Conservation (phyloP, 2,888 invertebrate genomes). For the Gnatocerus cornutus region DNA sequence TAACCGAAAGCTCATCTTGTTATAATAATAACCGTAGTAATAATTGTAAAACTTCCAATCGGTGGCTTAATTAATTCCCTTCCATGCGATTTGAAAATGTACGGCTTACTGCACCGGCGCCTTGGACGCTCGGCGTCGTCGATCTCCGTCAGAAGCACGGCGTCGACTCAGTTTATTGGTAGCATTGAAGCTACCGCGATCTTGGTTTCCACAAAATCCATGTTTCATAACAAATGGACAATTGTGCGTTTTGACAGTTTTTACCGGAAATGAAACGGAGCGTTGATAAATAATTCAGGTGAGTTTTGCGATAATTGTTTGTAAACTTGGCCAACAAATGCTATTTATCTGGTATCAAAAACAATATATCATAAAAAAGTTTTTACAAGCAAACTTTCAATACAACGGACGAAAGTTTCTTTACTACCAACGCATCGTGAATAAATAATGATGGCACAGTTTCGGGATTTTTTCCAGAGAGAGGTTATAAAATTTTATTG, state of each 20-base stretch:
- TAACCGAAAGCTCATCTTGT: slow-evolving; percentile 1
- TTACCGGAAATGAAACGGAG: not conserved
- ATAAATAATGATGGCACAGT: slow-evolving; percentile 35
- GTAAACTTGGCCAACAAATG: not conserved
- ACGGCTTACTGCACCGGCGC: slow-evolving; percentile 47
- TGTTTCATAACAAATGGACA: slow-evolving; percentile 36
- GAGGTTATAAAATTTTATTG: slow-evolving; percentile 30
- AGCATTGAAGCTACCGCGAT: slow-evolving; percentile 41
- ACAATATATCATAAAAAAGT: slow-evolving; percentile 38
- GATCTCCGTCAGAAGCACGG: slow-evolving; percentile 44
- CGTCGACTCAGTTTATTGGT: slow-evolving; percentile 51
- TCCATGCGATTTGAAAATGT: slow-evolving; percentile 39
- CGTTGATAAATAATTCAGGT: slow-evolving; percentile 17
- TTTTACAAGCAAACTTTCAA: slow-evolving; percentile 39
- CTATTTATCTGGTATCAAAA: slow-evolving; percentile 18
- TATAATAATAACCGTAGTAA: slow-evolving; percentile 5
- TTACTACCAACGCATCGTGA: slow-evolving; percentile 37
- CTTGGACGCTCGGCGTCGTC: slow-evolving; percentile 48
- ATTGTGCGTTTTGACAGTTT: slow-evolving; percentile 35
- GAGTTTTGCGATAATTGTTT: slow-evolving; percentile 15
- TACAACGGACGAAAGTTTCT: slow-evolving; percentile 28
- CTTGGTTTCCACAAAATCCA: slow-evolving; percentile 34
- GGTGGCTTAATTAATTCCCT: slow-evolving; percentile 33
- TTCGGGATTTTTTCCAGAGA: slow-evolving; percentile 14
- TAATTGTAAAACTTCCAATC: slow-evolving; percentile 9